phyloP scores from a whole-genome alignment of 2,113 vertebrate genomes.

The Eulemur rufifrons region DNA sequence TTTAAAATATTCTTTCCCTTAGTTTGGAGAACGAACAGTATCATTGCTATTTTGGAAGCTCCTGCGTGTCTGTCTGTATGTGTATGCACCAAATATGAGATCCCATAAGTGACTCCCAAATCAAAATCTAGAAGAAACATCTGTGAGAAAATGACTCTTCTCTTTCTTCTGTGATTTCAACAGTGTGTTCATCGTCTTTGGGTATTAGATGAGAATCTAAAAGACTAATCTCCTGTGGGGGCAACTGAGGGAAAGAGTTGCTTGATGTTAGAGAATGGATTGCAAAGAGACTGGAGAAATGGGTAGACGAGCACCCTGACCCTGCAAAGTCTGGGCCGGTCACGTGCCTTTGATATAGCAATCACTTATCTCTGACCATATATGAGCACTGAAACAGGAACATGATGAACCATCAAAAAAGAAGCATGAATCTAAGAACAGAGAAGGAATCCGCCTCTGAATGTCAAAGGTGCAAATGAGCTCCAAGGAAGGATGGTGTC shows the following conservation, averaged over 20 bases:
- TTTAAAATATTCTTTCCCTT: constrained; percentile 37
- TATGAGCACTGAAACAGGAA: not conserved
- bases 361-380: not conserved
- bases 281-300: not conserved
- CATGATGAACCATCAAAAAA: not conserved
- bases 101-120: not conserved
- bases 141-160: constrained; percentile 21
- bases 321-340: not conserved
- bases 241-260: not conserved
- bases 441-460: not conserved
- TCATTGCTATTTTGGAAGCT: not conserved
- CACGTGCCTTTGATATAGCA: not conserved
- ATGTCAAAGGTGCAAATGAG: not conserved
- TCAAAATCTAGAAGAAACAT: constrained; percentile 58
- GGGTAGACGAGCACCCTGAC: not conserved
- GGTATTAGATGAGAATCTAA: constrained; percentile 44
- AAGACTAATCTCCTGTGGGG: not conserved
- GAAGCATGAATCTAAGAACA: not conserved
- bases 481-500: not conserved
- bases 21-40: constrained; percentile 3
- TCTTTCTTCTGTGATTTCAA: constrained; percentile 35
- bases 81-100: not conserved
- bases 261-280: not conserved
- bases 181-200: not conserved
- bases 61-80: not conserved